Evolutionary conservation across 2,888 invertebrate genomes (phyloP).

Genomic region (Linnaemya tessellans): DNA sequence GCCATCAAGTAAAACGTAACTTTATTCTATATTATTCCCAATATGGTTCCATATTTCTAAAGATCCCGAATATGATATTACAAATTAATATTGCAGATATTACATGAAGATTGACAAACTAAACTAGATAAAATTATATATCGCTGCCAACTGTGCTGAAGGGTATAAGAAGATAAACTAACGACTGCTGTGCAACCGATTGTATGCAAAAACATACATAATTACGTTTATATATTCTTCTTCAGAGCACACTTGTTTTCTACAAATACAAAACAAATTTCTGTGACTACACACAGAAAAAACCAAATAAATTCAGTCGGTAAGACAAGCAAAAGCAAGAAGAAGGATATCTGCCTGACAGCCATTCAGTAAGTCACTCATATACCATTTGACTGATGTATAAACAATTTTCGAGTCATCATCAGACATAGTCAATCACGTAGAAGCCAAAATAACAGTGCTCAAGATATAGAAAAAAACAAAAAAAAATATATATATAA

Average conservation of each 20-base stretch:
- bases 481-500: too few relatives aligned
- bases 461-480: slow-evolving; percentile 12
- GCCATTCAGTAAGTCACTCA: slow-evolving; percentile 23
- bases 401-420: slow-evolving; percentile 69
- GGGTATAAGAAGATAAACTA: background rate
- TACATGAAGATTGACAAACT: background rate
- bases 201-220: background rate
- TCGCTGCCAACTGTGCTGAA: background rate
- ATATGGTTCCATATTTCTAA: too few relatives aligned
- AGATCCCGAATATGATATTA: too few relatives aligned
- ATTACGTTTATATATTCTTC: background rate
- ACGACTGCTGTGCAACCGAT: slow-evolving; percentile 11
- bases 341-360: background rate
- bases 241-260: background rate
- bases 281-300: slow-evolving; percentile 28
- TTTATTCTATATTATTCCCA: too few relatives aligned
- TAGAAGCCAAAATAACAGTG: slow-evolving; percentile 50
- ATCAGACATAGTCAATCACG: slow-evolving; percentile 72
- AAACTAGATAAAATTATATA: background rate
- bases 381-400: slow-evolving; percentile 31
- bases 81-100: background rate
- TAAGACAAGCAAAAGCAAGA: background rate
- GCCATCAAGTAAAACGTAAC: too few relatives aligned
- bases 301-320: slow-evolving; percentile 20
- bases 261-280: slow-evolving; percentile 38